A percentile compares a stretch with the other conserved stretches of the same genome.
phyloP scores from a whole-genome alignment of 2,113 vertebrate genomes.

The Hirundichthys speculiger region DNA sequence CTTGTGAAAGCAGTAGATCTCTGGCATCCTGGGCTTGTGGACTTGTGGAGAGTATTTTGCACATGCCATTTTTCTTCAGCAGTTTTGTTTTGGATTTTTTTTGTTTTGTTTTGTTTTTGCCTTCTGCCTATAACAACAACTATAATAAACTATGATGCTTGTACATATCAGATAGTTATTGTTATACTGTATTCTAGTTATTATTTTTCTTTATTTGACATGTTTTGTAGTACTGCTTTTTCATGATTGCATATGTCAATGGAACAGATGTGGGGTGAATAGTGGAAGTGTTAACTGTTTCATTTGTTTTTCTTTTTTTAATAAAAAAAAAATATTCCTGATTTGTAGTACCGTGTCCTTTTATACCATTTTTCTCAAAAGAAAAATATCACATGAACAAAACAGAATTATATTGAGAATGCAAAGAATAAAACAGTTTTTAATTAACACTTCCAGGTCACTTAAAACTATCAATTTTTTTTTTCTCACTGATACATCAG shows the following conservation, averaged over 20 bases:
- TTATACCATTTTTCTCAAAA: neutral
- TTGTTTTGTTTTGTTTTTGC: constrained; percentile 70
- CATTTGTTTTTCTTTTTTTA: constrained; percentile 72
- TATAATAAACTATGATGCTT: constrained; percentile 68
- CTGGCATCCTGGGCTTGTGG: constrained; percentile 60
- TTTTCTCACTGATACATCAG: no score
- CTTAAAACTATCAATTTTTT: no score
- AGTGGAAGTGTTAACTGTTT: constrained; percentile 80
- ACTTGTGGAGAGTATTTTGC: constrained; percentile 74
- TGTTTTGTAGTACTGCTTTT: constrained; percentile 84
- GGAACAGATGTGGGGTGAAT: constrained; percentile 73
- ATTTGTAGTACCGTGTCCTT: constrained; percentile 61
- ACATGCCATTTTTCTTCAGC: constrained; percentile 73
- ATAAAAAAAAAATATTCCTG: constrained; percentile 78
- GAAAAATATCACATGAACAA: neutral
- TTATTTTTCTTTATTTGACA: constrained; percentile 69
- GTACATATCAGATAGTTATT: constrained; percentile 81
- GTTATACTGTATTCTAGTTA: constrained; percentile 72
- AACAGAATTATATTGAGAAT: neutral
- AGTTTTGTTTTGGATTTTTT: no score
- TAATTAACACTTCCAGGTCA: no score
- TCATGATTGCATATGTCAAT: constrained; percentile 79
- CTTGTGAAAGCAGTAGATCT: constrained; percentile 27
- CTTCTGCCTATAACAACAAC: constrained; percentile 77
- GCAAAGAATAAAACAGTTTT: neutral